These are phyloP conservation scores for Masnerella sp. DNA, from an alignment of 2,888 invertebrate species.

Conservation along the genomic window DNA sequence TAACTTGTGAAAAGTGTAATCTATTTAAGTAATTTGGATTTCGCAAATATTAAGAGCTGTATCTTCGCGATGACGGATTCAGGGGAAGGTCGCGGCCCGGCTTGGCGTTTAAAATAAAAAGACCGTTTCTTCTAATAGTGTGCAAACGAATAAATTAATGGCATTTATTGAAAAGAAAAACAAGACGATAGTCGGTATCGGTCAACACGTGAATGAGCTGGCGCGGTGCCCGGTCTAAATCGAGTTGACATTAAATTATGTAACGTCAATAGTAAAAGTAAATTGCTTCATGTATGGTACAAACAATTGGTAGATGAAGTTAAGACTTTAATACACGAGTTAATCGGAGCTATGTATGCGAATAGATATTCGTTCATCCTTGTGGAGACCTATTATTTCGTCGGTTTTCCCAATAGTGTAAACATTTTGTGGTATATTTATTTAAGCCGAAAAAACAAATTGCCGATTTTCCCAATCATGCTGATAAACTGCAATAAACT, in stretches of 20 bases:
- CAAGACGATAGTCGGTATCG: constrained; percentile 48
- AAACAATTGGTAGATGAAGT: constrained; percentile 39
- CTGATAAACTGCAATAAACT: too few species aligned
- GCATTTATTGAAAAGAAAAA: constrained; percentile 54
- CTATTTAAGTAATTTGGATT: constrained; percentile 5
- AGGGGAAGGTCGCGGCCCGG: constrained; percentile 8
- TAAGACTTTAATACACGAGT: constrained; percentile 31
- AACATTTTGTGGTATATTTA: too few species aligned
- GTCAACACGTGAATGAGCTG: constrained; percentile 57
- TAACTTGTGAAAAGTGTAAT: not conserved
- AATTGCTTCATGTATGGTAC: constrained; percentile 51
- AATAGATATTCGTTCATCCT: constrained; percentile 17
- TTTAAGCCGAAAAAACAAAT: too few species aligned
- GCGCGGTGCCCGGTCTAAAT: constrained; percentile 57
- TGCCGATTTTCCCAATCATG: too few species aligned
- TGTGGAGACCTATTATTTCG: too few species aligned
- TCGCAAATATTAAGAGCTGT: not conserved
- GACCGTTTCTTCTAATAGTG: constrained; percentile 8
- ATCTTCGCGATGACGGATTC: not conserved
- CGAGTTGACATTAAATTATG: constrained; percentile 62
- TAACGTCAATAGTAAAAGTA: constrained; percentile 60
- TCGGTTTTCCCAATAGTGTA: too few species aligned
- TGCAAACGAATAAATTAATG: constrained; percentile 47
- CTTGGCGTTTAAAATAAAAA: constrained; percentile 28
- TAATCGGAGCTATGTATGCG: too few species aligned